A percentile compares a stretch with the other conserved stretches of the same genome.
Conservation (phyloP, 2,888 invertebrate species). For the Balanococcus diminutus region DNA sequence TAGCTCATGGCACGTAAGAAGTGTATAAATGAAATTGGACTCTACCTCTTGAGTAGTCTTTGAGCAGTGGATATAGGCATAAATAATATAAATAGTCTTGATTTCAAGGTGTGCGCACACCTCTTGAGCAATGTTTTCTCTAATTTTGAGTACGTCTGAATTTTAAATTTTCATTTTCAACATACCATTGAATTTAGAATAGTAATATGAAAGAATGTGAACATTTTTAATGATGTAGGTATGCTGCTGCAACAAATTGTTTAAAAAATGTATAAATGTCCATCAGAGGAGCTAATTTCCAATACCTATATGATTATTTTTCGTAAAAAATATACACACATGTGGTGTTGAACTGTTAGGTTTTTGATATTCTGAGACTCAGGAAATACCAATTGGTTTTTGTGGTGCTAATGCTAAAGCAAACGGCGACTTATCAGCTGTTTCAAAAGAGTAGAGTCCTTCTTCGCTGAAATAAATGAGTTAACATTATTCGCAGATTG, state of each 20-base stretch:
- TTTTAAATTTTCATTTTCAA: background rate
- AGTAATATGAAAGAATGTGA: background rate
- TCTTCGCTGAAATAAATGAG: background rate
- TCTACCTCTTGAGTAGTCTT: background rate
- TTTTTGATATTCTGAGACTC: background rate
- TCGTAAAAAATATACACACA: background rate
- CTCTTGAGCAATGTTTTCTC: too few species aligned
- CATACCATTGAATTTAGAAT: background rate
- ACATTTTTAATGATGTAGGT: background rate
- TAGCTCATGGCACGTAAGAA: background rate
- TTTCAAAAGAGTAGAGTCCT: background rate
- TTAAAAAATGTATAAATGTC: background rate
- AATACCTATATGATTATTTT: background rate
- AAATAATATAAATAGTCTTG: too few species aligned
- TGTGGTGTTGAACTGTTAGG: background rate
- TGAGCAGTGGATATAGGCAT: background rate
- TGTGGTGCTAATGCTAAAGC: background rate
- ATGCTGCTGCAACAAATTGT: background rate
- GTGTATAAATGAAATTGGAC: background rate
- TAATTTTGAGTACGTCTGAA: too few species aligned
- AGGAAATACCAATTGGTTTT: background rate
- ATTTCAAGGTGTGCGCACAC: too few species aligned
- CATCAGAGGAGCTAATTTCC: background rate
- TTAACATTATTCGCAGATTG: background rate
- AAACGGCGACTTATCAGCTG: background rate